Percentiles rank a stretch among this genome's conserved stretches.
These are phyloP conservation scores for Andrena bucephala DNA, from an alignment of 2,888 invertebrate genomes.

Conservation along the genomic window DNA sequence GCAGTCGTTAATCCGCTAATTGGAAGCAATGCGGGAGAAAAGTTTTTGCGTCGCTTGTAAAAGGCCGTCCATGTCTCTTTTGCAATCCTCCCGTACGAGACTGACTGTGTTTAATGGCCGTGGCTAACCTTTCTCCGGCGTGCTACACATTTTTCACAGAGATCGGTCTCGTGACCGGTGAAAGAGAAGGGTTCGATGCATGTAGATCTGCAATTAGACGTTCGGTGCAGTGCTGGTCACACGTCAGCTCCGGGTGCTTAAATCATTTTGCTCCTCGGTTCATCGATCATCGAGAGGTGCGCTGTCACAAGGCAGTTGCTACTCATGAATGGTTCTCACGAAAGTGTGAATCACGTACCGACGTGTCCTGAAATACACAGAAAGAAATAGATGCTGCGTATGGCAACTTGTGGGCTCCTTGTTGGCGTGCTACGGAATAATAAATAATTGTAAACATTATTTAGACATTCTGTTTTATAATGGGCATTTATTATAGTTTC, in stretches of 20 bases:
- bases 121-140: slow-evolving; percentile 72
- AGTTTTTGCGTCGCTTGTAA: slow-evolving; percentile 54
- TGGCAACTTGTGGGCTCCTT: too few relatives aligned
- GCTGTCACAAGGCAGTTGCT: neutral
- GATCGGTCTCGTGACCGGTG: slow-evolving; percentile 66
- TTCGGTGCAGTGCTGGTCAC: slow-evolving; percentile 36
- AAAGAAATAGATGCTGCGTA: neutral
- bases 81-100: slow-evolving; percentile 64
- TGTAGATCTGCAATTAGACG: slow-evolving; percentile 64
- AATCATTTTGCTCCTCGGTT: slow-evolving; percentile 50
- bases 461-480: too few relatives aligned
- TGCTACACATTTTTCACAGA: slow-evolving; percentile 67
- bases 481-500: too few relatives aligned
- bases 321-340: slow-evolving; percentile 9
- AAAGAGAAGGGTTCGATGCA: slow-evolving; percentile 67
- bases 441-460: too few relatives aligned
- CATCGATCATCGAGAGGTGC: slow-evolving; percentile 44
- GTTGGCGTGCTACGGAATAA: too few relatives aligned
- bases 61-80: slow-evolving; percentile 58
- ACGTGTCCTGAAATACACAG: neutral
- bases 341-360: neutral
- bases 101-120: slow-evolving; percentile 54
- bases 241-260: slow-evolving; percentile 30
- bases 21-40: slow-evolving; percentile 54
- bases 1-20: slow-evolving; percentile 44